Percentiles rank a stretch among this genome's conserved stretches.
Evolutionary conservation across 2,113 vertebrate species (phyloP).

Genomic region (Solea senegalensis): DNA sequence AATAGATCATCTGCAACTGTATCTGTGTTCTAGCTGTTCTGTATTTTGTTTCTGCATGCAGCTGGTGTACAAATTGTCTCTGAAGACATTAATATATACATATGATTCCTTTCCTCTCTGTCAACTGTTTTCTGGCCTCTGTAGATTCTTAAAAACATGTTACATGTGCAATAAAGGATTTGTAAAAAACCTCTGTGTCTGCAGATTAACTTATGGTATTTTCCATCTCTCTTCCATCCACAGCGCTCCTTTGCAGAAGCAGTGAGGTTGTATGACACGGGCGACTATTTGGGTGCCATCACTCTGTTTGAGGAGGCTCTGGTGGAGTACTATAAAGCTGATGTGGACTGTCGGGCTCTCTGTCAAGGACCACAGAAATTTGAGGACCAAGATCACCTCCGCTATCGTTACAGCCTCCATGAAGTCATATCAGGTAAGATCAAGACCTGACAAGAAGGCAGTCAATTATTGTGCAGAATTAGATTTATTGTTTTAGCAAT

Average conservation of each 20-base stretch:
- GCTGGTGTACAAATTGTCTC: background rate
- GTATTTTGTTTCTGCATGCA: background rate
- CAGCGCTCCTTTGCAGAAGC: conserved; percentile 88
- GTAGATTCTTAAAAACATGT: conserved; percentile 23
- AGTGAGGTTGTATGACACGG: conserved; percentile 86
- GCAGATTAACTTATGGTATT: background rate
- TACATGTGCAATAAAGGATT: conserved; percentile 16
- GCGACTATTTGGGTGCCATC: conserved; percentile 83
- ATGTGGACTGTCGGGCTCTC: conserved; percentile 86
- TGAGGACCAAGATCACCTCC: conserved; percentile 86
- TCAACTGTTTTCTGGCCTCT: background rate
- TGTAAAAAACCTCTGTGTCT: conserved; percentile 9
- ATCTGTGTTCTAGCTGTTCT: background rate
- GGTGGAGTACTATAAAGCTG: conserved; percentile 86
- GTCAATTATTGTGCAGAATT: too few species aligned
- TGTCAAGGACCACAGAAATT: conserved; percentile 91
- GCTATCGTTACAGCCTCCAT: conserved; percentile 87
- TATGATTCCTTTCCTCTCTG: background rate
- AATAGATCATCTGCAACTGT: background rate
- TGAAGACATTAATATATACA: background rate
- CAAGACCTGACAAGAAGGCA: too few species aligned
- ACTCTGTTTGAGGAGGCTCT: conserved; percentile 87
- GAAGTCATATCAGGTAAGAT: conserved; percentile 93
- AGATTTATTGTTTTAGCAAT: too few species aligned
- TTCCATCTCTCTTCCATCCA: background rate